phyloP scores from a whole-genome alignment of 2,113 vertebrate species.

The Regulus satrapa region DNA sequence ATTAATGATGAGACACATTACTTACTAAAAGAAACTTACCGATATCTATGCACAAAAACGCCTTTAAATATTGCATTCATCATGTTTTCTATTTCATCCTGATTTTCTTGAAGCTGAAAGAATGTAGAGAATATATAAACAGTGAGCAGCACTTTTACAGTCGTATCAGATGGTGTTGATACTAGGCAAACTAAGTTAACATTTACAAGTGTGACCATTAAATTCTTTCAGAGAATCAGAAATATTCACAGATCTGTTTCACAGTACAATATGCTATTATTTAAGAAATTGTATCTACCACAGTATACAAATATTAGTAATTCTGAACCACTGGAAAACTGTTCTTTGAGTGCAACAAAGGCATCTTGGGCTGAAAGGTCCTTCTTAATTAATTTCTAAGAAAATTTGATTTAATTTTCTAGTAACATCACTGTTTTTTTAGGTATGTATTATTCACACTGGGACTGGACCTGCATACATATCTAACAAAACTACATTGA shows the following conservation, averaged over 20 bases:
- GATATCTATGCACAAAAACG: constrained; percentile 97
- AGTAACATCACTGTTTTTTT: not conserved
- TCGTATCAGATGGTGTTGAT: not conserved
- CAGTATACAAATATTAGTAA: not conserved
- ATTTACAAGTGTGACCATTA: not conserved
- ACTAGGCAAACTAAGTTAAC: not conserved
- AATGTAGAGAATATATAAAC: constrained; percentile 9
- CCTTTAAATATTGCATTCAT: constrained; percentile 99
- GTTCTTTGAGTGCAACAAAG: not conserved
- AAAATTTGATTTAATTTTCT: not conserved
- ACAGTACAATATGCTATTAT: not conserved
- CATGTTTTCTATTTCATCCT: constrained; percentile 99
- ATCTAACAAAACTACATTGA: not conserved
- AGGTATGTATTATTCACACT: not conserved
- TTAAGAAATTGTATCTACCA: not conserved
- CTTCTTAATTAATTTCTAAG: not conserved
- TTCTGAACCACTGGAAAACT: not conserved
- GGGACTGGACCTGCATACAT: not conserved
- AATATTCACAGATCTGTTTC: not conserved
- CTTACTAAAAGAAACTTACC: constrained; percentile 74
- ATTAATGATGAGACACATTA: not conserved
- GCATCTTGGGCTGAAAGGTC: not conserved
- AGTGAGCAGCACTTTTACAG: not conserved
- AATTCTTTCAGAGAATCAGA: not conserved
- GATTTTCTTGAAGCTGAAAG: constrained; percentile 98